phyloP scores from a whole-genome alignment of 2,888 invertebrate genomes.

The Glaucopsyche alexis region DNA sequence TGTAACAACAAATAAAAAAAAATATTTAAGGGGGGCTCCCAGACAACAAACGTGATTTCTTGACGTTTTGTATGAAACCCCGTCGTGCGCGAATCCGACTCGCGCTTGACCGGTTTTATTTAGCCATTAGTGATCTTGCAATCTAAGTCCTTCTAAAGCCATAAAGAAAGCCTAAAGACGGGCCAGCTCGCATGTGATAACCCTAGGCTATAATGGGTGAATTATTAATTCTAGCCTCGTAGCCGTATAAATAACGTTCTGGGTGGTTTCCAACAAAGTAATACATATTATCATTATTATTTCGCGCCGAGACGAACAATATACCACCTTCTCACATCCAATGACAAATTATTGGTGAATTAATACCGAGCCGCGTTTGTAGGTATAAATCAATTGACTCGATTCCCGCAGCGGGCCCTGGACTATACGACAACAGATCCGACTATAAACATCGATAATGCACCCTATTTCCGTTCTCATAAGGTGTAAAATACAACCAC shows the following conservation, averaged over 20 bases:
- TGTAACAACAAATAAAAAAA: no score
- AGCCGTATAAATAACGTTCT: slow-evolving; percentile 42
- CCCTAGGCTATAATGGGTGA: not conserved
- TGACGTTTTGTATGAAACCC: no score
- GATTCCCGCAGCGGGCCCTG: slow-evolving; percentile 59
- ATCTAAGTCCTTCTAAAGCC: no score
- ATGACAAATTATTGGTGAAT: slow-evolving; percentile 74
- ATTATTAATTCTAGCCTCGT: slow-evolving; percentile 26
- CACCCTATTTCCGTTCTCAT: slow-evolving; percentile 33
- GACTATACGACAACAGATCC: slow-evolving; percentile 44
- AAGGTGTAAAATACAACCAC: slow-evolving; percentile 40
- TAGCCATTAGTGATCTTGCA: no score
- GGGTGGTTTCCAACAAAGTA: slow-evolving; percentile 48
- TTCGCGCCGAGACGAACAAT: slow-evolving; percentile 60
- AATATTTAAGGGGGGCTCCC: no score
- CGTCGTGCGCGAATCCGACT: no score
- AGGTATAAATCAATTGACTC: slow-evolving; percentile 65
- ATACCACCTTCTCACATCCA: slow-evolving; percentile 71
- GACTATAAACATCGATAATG: slow-evolving; percentile 32
- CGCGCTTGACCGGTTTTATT: no score
- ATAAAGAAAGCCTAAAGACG: no score
- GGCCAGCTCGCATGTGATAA: not conserved
- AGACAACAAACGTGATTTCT: no score
- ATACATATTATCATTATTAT: slow-evolving; percentile 51
- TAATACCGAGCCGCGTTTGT: slow-evolving; percentile 63